Evolutionary conservation across 2,888 invertebrate species (phyloP), one percentile per base, ranked within the genome.

Genomic region (Mythimna impura): DNA sequence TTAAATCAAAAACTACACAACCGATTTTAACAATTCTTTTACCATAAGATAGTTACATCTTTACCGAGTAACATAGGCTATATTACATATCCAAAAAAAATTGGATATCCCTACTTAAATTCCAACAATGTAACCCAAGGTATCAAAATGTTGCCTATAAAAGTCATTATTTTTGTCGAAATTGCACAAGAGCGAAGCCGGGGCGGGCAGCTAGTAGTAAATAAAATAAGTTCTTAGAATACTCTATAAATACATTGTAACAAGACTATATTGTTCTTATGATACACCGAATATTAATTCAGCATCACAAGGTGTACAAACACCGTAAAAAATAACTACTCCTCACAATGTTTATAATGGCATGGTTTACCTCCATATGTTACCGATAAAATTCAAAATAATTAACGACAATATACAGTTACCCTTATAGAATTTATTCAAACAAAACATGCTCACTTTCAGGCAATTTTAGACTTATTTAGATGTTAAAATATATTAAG

Each of bases 261-360:
- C 25, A 66, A 71, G 54, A 22, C 66, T 70, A 78, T 80, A 82
- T 83, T 83, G 82, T 76, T 83, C 82, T 75, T 71, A 69, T 83
- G 84, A 66, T 61, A 60, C 66, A 82, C 78, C 76, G 71, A 74
- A 78, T 84, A 86, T 81, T 84, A 76, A 87, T 89, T 89, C 81
- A 86, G 82, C 85, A 85, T 86, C 86, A 77, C 83, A 87, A 91
- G 86, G 88, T 95, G 94, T 89, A 92, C 89, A 94, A 95, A 94
- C 95, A 94, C 89, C 90, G 87, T 94, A 89, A 93, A 93, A 87
- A 74, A 74, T 78, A 76, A 84, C 66, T 66, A 68, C 76, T 78
- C 72, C 76, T 78, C 72, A 76, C 69, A 82, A 50, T 76, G 12
- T 20, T 20, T 66, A 85, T 85, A 90, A 88, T 86, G 82, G 82